phyloP scores from a whole-genome alignment of 2,113 vertebrate genomes.

The Tragulus kanchil region DNA sequence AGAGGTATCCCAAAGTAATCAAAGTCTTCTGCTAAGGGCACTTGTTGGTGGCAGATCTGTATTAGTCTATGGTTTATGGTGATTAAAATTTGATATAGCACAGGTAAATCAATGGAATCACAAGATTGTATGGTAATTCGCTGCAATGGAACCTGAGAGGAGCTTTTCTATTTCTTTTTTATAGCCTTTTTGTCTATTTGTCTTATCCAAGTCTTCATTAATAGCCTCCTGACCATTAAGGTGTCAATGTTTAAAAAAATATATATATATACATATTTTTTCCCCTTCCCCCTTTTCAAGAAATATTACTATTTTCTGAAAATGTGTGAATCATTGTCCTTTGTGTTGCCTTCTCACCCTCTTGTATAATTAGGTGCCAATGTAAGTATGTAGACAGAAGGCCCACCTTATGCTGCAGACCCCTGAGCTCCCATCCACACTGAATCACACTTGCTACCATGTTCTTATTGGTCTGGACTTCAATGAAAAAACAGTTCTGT shows the following conservation, averaged over 20 bases:
- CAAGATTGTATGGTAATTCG: slow-evolving; percentile 82
- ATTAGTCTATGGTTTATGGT: slow-evolving; percentile 86
- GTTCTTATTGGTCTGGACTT: background rate
- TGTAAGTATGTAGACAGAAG: background rate
- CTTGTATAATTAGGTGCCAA: background rate
- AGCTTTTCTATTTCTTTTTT: slow-evolving; percentile 85
- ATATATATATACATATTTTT: background rate
- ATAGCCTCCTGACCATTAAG: slow-evolving; percentile 68
- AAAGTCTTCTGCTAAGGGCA: slow-evolving; percentile 73
- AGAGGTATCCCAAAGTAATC: slow-evolving; percentile 58
- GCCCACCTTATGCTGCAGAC: background rate
- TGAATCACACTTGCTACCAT: background rate
- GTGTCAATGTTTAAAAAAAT: slow-evolving; percentile 56
- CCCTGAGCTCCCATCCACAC: background rate
- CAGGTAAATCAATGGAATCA: slow-evolving; percentile 87
- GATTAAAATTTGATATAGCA: slow-evolving; percentile 89
- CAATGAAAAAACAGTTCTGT: background rate
- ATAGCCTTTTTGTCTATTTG: slow-evolving; percentile 81
- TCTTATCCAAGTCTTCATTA: slow-evolving; percentile 77
- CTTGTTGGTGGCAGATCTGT: slow-evolving; percentile 81
- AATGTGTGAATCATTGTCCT: background rate
- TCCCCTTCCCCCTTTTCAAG: slow-evolving; percentile 29
- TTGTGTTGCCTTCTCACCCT: background rate
- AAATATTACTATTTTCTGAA: background rate
- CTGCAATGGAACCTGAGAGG: slow-evolving; percentile 79